Evolutionary conservation across 2,113 vertebrate genomes (phyloP).

Genomic region (Rhipidura dahli): DNA sequence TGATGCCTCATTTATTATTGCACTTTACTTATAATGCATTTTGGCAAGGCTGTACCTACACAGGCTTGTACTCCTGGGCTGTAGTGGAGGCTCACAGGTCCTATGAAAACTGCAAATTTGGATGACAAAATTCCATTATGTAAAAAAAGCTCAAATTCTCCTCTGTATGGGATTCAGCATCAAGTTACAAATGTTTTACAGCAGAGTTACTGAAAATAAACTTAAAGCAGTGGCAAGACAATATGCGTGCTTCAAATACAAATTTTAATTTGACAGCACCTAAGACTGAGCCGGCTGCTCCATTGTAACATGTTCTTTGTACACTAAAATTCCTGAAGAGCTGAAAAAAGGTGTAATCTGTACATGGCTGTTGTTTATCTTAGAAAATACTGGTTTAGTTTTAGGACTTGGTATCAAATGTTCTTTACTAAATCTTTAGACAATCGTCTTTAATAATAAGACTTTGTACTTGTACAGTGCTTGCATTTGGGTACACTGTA

Average conservation of each 20-base stretch:
- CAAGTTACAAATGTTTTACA: neutral
- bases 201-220: neutral
- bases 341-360: neutral
- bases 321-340: neutral
- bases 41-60: neutral
- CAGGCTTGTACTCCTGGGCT: neutral
- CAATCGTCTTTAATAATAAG: neutral
- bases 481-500: neutral
- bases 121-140: neutral
- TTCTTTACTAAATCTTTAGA: constrained; percentile 8
- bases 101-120: neutral
- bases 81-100: neutral
- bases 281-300: neutral
- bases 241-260: neutral
- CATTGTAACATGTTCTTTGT: neutral
- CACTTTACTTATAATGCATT: neutral
- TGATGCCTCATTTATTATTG: neutral
- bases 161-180: neutral
- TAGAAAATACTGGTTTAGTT: neutral
- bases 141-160: neutral
- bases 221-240: neutral
- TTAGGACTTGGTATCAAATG: neutral
- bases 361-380: neutral
- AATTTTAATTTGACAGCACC: neutral
- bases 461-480: neutral